These are phyloP conservation scores for Montipora efflorescens DNA, from an alignment of 64 coral and sea anemone genomes.

Conservation along the genomic window DNA sequence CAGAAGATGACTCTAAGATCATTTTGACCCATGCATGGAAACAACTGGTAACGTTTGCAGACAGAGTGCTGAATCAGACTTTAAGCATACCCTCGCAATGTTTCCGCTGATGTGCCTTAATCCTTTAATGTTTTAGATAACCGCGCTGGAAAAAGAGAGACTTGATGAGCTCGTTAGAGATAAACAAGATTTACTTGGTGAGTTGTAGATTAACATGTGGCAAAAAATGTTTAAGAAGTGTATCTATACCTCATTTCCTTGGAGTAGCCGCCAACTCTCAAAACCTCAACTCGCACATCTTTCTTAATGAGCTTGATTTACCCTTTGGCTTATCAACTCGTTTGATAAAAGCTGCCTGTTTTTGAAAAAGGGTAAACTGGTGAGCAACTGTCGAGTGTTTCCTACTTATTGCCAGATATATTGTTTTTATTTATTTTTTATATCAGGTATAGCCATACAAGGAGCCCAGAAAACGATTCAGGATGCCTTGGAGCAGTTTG, in stretches of 20 bases:
- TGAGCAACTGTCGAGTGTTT: background rate
- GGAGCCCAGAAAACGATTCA: slow-evolving; percentile 66
- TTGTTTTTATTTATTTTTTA: background rate
- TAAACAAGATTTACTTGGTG: slow-evolving; percentile 58
- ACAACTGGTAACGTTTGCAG: too few species aligned
- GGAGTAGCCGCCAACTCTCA: too few species aligned
- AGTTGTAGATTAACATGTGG: background rate
- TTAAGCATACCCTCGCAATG: too few species aligned
- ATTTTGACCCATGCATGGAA: too few species aligned
- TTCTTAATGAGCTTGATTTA: too few species aligned
- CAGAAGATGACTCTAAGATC: too few species aligned
- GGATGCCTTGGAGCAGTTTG: slow-evolving; percentile 77
- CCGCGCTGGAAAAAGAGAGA: slow-evolving; percentile 42
- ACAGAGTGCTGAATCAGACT: too few species aligned
- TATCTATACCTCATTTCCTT: too few species aligned
- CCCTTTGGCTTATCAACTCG: too few species aligned
- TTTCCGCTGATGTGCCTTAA: background rate
- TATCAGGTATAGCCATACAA: slow-evolving; percentile 44
- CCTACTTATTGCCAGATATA: background rate
- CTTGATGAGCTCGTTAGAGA: slow-evolving; percentile 25
- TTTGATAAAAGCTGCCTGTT: too few species aligned
- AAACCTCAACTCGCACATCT: too few species aligned
- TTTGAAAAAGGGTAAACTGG: too few species aligned
- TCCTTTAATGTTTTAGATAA: background rate
- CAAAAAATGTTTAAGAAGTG: background rate